Base-by-base conservation (phyloP, 37 sponge, comb jelly and placozoan genomes). In the Chondrilla cf. caribensis region DNA sequence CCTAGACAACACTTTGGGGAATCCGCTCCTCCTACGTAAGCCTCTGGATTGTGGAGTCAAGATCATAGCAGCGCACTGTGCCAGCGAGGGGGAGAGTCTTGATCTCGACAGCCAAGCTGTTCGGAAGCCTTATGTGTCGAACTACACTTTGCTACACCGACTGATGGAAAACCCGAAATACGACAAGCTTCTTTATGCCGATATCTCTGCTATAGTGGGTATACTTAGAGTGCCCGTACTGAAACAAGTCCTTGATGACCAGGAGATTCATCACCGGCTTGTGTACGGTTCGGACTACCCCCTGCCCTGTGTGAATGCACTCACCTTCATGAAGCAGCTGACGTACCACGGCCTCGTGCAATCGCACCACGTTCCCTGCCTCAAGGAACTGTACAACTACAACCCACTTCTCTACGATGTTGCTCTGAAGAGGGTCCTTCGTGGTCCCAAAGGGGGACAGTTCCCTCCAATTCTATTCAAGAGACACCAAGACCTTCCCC, bases 211-310 rank as follows among this genome's bases (percentile, higher is more conserved):
- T 14, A 43, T 90, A 3, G 86, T 86, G 60, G 87, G 86, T 0
- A 86, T 92, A 77, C 70, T 60, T 43, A 84, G 96, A n/a, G 81
- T 92, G 17, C 76, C 67, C 9, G 70, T 87, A 58, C 80, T 95
- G n/a, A 60, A 77, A 21, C 29, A 66, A 17, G 79, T 95, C 35
- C 80, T 95, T 29, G 58, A 86, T 40, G 89, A 67, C 22, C 87
- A 93, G 85, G 81, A 86, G 28, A 84, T 95, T 36, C 96, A 95
- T 58, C 55, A 79, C 58, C 44, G 94, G 33, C 85, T 95, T 51
- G 91, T 95, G 37, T 85, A 88, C 58, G 96, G 96, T 0, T 90
- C 96, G 0, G 96, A 95, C 67, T 95, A 95, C 39, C 96, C 96
- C 54, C 91, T 95, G 0, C 93, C 93, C 6, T 73, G 76, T 73